Percentiles rank a stretch among this genome's conserved stretches.
Evolutionary conservation across 2,797 vertebrate genomes (phyloP).

Genomic region (Chelon labrosus): DNA sequence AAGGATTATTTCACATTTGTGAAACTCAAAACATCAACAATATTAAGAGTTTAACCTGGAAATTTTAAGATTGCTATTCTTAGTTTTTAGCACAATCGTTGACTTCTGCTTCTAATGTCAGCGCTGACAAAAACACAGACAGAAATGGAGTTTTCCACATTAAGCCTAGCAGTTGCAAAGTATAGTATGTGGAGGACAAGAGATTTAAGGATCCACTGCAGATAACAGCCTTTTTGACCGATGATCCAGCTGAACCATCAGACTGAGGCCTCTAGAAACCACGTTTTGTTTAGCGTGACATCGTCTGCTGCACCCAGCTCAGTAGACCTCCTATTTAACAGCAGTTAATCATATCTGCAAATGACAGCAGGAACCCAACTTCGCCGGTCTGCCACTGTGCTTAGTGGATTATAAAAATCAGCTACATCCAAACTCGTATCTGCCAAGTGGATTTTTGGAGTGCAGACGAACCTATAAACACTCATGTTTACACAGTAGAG

Average conservation of each 20-base stretch:
- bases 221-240: background rate
- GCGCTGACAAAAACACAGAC: too few species aligned
- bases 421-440: conserved; percentile 56
- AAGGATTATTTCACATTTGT: too few species aligned
- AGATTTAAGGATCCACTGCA: too few species aligned
- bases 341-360: conserved; percentile 52
- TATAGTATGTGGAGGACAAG: too few species aligned
- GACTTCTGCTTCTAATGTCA: too few species aligned
- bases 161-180: too few species aligned
- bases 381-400: conserved; percentile 61
- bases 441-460: conserved; percentile 72
- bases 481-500: conserved; percentile 55
- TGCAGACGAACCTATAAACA: conserved; percentile 56
- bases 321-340: conserved; percentile 36
- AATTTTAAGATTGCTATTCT: too few species aligned
- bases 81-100: too few species aligned
- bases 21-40: too few species aligned
- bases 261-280: background rate
- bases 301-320: background rate
- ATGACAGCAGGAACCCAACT: conserved; percentile 55
- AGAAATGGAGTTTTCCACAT: too few species aligned
- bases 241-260: background rate
- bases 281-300: background rate
- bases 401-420: conserved; percentile 62
- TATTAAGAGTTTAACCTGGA: too few species aligned